Evolutionary conservation across 2,113 vertebrate species (phyloP), one percentile per base, ranked within the genome.

Genomic region (Gobio gobio): DNA sequence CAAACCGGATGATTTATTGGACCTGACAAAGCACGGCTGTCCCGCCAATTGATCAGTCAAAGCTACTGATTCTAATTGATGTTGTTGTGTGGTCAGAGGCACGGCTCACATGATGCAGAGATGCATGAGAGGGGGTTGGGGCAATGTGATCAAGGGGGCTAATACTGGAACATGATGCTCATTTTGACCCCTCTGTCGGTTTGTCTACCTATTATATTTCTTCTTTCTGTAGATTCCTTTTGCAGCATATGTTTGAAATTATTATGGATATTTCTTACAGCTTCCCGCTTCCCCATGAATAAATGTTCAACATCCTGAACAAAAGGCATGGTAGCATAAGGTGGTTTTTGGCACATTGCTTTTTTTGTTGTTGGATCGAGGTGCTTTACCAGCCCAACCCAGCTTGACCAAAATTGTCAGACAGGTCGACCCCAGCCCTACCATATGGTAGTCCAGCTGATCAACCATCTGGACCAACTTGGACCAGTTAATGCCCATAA

Each of bases 81-180:
- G 91, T 89, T 45, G 77, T 88, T 76, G 86, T 90, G 90, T 87
- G 88, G 90, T 90, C 45, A 24, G 56, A 75, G 85, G 86, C 24
- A 80, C 88, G 20, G 87, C 87, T 93, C 91, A 91, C 91, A 88
- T 92, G 91, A 90, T 89, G 86, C 85, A 85, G 58, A 43, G 75
- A 74, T 68, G 82, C 86, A 73, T 80, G 59, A 83, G 59, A 47
- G 49, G 81, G 78, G 78, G 83, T 51, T 85, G 72, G 85, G 79
- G 88, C 91, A 91, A 93, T 92, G 90, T 91, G 90, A 93, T 91
- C 88, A 91, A 43, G 89, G 51, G 73, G 76, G 87, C 66, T 43
- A 82, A 83, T 85, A 75, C 85, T 86, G 88, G 86, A 82, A 78
- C 83, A 61, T 78, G 36, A 58, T 80, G 74, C 74, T 83, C 63